phyloP scores from a whole-genome alignment of 2,797 vertebrate genomes.

The Odontamblyopus lacepedii region DNA sequence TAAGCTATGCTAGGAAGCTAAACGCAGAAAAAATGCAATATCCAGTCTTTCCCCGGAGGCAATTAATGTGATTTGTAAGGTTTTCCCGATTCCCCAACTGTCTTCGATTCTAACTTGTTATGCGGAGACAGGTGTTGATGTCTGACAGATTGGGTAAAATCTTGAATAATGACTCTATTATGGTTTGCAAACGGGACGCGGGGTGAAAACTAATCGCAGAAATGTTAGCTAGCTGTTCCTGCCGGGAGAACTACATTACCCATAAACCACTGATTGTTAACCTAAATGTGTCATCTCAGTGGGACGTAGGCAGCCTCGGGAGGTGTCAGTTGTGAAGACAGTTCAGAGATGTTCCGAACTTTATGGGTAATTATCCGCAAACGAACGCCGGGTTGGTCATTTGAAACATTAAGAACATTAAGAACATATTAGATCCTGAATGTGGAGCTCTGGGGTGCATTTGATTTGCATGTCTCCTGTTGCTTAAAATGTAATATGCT shows the following conservation, averaged over 20 bases:
- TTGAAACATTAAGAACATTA: neutral
- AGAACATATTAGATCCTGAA: constrained; percentile 3
- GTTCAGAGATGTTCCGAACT: constrained; percentile 5
- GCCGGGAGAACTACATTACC: neutral
- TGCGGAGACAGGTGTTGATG: constrained; percentile 15
- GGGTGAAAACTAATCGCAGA: constrained; percentile 2
- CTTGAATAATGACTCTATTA: constrained; percentile 8
- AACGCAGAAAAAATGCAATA: constrained; percentile 10
- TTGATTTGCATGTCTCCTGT: constrained; percentile 12
- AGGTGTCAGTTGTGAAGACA: neutral
- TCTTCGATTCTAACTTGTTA: constrained; percentile 13
- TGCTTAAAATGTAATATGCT: constrained; percentile 1
- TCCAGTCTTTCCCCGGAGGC: constrained; percentile 10
- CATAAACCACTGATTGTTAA: neutral
- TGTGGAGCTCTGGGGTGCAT: constrained; percentile 2
- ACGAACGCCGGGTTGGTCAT: neutral
- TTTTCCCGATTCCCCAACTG: constrained; percentile 4
- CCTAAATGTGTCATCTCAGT: constrained; percentile 8
- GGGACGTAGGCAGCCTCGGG: neutral
- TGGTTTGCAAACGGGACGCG: neutral
- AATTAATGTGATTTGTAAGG: constrained; percentile 16
- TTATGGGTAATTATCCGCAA: constrained; percentile 6
- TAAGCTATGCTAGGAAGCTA: neutral
- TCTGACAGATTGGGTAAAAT: constrained; percentile 20
- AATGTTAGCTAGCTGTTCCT: neutral